These are phyloP conservation scores for Clarias macrocephalus DNA, from an alignment of 2,113 vertebrate species.

Conservation along the genomic window DNA sequence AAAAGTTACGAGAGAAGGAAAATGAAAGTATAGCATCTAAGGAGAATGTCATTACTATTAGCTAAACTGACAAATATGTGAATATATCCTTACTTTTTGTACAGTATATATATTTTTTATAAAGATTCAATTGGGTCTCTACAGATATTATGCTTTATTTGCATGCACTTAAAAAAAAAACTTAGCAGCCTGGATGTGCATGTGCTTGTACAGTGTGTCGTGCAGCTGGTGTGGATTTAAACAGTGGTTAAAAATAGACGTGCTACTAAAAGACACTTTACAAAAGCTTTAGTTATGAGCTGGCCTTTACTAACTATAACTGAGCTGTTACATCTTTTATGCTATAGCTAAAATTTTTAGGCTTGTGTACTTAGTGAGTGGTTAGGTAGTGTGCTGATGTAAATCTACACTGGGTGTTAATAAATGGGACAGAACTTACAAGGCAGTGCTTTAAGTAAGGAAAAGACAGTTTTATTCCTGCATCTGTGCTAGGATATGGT, in stretches of 20 bases:
- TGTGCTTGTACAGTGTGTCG: neutral
- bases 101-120: neutral
- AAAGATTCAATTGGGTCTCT: neutral
- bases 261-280: neutral
- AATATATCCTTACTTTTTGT: neutral
- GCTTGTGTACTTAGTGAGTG: neutral
- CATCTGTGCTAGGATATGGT: neutral
- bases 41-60: neutral
- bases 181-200: neutral
- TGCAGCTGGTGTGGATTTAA: slow-evolving; percentile 16
- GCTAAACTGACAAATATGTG: neutral
- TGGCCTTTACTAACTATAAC: neutral
- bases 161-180: neutral
- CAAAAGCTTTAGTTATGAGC: neutral
- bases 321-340: neutral
- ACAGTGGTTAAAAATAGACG: neutral
- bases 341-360: neutral
- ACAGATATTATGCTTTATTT: neutral
- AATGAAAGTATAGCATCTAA: neutral
- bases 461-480: neutral
- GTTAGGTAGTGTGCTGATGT: neutral
- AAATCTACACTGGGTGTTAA: neutral
- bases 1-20: neutral
- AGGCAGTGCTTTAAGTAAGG: neutral
- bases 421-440: neutral